phyloP scores from a whole-genome alignment of 2,113 vertebrate genomes.

The Grammomys dolichurus region DNA sequence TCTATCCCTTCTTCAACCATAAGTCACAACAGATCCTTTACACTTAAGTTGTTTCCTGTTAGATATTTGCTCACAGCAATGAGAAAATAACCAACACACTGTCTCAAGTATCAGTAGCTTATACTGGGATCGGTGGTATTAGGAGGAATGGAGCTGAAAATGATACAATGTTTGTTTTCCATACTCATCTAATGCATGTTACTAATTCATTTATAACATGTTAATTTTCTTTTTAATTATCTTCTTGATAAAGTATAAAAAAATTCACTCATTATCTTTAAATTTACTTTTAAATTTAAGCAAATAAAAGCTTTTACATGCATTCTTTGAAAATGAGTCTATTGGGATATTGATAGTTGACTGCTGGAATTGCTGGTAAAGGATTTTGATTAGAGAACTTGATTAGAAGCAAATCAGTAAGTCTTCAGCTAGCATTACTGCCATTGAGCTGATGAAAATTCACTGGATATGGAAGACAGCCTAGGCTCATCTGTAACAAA shows the following conservation, averaged over 20 bases:
- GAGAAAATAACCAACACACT: background rate
- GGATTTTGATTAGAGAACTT: background rate
- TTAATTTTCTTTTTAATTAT: constrained; percentile 28
- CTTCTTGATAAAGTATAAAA: constrained; percentile 19
- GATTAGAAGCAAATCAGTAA: constrained; percentile 2
- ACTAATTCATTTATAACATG: constrained; percentile 30
- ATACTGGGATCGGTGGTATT: background rate
- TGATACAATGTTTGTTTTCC: background rate
- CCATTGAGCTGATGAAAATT: background rate
- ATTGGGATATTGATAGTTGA: background rate
- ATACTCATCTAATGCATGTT: background rate
- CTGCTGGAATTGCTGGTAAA: background rate
- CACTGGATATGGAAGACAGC: background rate
- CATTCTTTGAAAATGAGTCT: background rate
- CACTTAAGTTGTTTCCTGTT: background rate
- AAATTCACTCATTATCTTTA: background rate
- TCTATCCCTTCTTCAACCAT: background rate
- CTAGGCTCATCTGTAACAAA: background rate
- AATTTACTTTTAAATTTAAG: constrained; percentile 1
- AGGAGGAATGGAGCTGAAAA: background rate
- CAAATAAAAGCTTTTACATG: background rate
- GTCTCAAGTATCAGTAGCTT: background rate
- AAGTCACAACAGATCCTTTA: background rate
- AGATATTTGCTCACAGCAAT: background rate
- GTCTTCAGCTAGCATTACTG: background rate